Conservation (phyloP, 2,888 invertebrate genomes). For the Drosophila tanythrix region DNA sequence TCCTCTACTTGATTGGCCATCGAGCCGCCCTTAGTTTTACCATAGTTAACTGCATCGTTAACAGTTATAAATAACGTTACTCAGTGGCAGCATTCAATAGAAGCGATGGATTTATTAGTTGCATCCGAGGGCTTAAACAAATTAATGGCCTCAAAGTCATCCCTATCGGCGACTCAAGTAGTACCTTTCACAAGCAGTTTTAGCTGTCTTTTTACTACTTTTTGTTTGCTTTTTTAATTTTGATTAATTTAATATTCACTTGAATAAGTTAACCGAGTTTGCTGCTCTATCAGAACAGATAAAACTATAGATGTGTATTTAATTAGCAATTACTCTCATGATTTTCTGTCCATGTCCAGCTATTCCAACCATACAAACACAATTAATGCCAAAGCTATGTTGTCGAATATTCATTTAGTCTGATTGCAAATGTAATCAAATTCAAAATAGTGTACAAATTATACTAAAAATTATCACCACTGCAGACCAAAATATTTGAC, state of each 20-base stretch:
- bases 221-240: background rate
- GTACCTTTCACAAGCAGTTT: constrained; percentile 15
- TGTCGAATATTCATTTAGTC: background rate
- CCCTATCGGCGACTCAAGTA: constrained; percentile 26
- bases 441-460: background rate
- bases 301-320: no score
- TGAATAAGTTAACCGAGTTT: background rate
- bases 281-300: background rate
- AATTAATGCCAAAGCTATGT: background rate
- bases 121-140: constrained; percentile 94
- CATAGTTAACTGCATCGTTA: constrained; percentile 96
- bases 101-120: constrained; percentile 99
- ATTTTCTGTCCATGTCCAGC: background rate
- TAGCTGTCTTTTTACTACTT: background rate
- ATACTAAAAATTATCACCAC: background rate
- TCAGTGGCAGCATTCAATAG: constrained; percentile 96
- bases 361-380: background rate
- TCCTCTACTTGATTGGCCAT: constrained; percentile 86
- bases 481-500: background rate
- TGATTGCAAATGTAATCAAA: background rate
- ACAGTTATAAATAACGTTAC: constrained; percentile 96
- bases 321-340: background rate
- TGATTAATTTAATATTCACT: background rate
- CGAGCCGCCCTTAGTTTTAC: constrained; percentile 87
- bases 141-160: constrained; percentile 21